Evolutionary conservation across 2,888 invertebrate genomes (phyloP).

Genomic region (Crematogaster levior): DNA sequence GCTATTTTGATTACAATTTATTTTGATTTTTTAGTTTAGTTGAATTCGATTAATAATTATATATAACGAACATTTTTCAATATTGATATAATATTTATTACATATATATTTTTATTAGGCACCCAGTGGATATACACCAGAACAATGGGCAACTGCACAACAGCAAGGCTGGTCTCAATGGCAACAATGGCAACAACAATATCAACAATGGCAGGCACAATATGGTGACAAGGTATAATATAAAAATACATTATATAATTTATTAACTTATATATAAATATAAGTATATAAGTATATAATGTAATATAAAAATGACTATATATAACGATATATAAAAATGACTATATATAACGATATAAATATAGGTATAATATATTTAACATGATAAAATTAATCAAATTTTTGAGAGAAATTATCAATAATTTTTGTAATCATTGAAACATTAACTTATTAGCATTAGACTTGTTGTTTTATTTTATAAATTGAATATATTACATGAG

Average conservation of each 20-base stretch:
- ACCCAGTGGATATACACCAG: slow-evolving; percentile 87
- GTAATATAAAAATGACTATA: background rate
- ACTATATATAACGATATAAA: background rate
- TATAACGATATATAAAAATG: too few relatives aligned
- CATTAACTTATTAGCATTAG: background rate
- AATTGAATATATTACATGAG: too few relatives aligned
- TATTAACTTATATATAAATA: background rate
- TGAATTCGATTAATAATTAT: background rate
- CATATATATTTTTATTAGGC: slow-evolving; percentile 73
- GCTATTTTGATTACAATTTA: background rate
- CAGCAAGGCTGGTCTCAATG: slow-evolving; percentile 92
- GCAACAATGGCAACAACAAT: slow-evolving; percentile 92
- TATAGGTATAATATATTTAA: slow-evolving; percentile 1
- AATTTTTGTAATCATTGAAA: slow-evolving; percentile 12
- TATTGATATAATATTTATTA: background rate
- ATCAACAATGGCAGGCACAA: slow-evolving; percentile 92
- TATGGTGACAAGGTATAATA: slow-evolving; percentile 90
- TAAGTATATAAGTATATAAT: background rate
- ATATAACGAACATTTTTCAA: background rate
- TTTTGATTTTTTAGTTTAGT: background rate
- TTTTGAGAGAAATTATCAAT: background rate
- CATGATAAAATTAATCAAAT: background rate
- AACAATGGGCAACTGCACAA: slow-evolving; percentile 90
- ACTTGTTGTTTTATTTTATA: background rate
- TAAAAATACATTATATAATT: slow-evolving; percentile 22